phyloP scores from a whole-genome alignment of 2,888 invertebrate genomes.

The Prosopocoilus inquinatus region DNA sequence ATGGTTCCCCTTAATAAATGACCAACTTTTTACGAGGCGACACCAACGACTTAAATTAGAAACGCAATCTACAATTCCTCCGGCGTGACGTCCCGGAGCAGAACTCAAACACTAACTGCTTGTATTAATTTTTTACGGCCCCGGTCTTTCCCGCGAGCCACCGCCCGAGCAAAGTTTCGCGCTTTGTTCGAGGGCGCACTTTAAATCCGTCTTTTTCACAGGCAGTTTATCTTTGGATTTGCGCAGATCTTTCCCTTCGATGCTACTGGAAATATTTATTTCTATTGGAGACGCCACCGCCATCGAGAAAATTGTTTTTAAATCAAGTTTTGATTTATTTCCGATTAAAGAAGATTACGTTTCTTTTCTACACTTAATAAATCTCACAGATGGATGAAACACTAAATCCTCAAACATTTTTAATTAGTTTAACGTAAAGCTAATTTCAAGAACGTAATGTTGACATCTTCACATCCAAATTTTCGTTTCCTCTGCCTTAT shows the following conservation, averaged over 20 bases:
- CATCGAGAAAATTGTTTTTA: too few species aligned
- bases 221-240: conserved; percentile 19
- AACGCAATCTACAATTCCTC: conserved; percentile 21
- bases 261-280: too few species aligned
- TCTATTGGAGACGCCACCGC: too few species aligned
- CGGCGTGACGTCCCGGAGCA: conserved; percentile 11
- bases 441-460: too few species aligned
- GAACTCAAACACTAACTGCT: conserved; percentile 18
- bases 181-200: background rate
- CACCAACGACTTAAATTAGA: conserved; percentile 25
- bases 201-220: conserved; percentile 16
- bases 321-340: too few species aligned
- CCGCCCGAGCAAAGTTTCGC: background rate
- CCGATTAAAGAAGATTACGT: too few species aligned
- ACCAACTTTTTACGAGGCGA: conserved; percentile 22
- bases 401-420: too few species aligned
- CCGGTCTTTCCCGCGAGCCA: background rate
- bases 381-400: too few species aligned
- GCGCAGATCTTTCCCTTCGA: conserved; percentile 15
- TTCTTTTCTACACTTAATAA: too few species aligned
- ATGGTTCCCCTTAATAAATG: conserved; percentile 25
- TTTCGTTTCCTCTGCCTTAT: too few species aligned
- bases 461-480: too few species aligned
- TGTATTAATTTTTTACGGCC: conserved; percentile 10
- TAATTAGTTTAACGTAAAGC: too few species aligned